phyloP scores from a whole-genome alignment of 1,140 invertebrate species.

The Eriocheir sinensis region DNA sequence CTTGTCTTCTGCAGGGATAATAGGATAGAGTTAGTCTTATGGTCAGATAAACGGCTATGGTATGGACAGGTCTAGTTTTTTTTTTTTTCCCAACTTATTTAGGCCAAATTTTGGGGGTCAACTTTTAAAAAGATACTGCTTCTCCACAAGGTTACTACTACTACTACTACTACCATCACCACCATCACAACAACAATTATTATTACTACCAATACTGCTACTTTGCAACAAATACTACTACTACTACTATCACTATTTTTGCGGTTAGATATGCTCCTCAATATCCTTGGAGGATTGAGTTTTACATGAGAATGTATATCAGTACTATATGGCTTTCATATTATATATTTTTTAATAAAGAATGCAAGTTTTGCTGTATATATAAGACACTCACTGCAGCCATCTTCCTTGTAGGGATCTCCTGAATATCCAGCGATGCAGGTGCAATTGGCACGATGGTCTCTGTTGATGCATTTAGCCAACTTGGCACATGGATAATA shows the following conservation, averaged over 20 bases:
- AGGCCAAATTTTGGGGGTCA: too few relatives aligned
- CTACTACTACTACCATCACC: too few relatives aligned
- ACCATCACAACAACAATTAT: too few relatives aligned
- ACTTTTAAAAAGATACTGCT: too few relatives aligned
- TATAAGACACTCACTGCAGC: constrained; percentile 85
- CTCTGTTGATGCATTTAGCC: constrained; percentile 90
- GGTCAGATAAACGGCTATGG: too few relatives aligned
- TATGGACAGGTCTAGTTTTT: too few relatives aligned
- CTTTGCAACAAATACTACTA: too few relatives aligned
- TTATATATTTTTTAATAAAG: neutral
- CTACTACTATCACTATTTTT: too few relatives aligned
- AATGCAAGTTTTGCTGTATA: neutral
- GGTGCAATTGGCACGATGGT: constrained; percentile 89
- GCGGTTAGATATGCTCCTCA: too few relatives aligned
- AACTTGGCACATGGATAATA: constrained; percentile 89
- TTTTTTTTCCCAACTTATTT: constrained; percentile 60
- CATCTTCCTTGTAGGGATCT: constrained; percentile 85
- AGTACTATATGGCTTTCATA: too few relatives aligned
- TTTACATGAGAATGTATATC: neutral
- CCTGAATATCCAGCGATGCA: constrained; percentile 88
- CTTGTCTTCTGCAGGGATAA: constrained; percentile 70
- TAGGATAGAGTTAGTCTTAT: neutral
- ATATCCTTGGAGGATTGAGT: neutral
- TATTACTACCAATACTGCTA: too few relatives aligned
- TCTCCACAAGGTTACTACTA: too few relatives aligned